These are phyloP conservation scores for Tadarida brasiliensis DNA, from an alignment of 2,797 vertebrate species.

Conservation along the genomic window DNA sequence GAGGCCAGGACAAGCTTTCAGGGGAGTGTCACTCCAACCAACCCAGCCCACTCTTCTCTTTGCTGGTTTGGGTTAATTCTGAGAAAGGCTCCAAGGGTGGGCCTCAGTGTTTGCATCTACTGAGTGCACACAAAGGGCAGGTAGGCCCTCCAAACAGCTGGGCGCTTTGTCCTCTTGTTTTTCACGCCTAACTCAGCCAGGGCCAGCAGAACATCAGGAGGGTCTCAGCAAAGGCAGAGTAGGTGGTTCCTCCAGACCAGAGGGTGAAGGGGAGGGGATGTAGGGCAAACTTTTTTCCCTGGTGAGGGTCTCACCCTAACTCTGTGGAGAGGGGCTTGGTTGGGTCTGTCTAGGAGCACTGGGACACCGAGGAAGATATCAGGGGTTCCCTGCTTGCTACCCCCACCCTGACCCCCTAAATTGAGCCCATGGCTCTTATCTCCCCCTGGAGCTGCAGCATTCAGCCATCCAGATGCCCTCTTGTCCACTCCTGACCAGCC, in stretches of 20 bases:
- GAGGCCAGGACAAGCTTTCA: neutral
- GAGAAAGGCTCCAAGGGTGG: neutral
- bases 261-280: too few species aligned
- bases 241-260: neutral
- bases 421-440: neutral
- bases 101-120: neutral
- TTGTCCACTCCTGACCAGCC: too few species aligned
- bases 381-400: neutral
- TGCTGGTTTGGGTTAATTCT: neutral
- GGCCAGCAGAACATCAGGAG: neutral
- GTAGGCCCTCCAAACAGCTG: too few species aligned
- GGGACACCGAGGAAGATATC: neutral
- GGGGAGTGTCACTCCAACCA: neutral
- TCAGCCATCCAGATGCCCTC: neutral
- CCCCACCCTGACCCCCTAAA: neutral
- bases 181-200: neutral
- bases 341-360: neutral
- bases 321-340: neutral
- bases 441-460: fast-evolving
- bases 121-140: neutral
- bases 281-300: neutral
- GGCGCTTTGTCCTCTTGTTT: neutral
- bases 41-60: neutral
- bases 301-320: neutral
- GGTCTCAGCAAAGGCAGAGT: neutral